Evolutionary conservation across 2,113 vertebrate species (phyloP).

Genomic region (Taurulus bubalis): DNA sequence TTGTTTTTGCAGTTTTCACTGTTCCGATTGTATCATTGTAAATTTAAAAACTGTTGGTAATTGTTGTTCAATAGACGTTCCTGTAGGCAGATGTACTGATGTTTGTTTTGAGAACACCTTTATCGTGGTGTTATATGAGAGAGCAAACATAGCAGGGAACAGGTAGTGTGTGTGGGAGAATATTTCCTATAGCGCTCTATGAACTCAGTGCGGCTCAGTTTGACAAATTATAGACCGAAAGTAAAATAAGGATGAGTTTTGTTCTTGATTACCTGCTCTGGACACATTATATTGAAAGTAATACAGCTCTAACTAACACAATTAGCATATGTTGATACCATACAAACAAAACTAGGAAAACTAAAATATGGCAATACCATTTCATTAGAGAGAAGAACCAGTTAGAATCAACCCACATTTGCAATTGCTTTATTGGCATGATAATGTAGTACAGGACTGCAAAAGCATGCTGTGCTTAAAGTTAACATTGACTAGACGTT

Average conservation of each 20-base stretch:
- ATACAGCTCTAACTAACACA: too few species aligned
- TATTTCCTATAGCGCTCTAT: too few species aligned
- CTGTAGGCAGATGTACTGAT: background rate
- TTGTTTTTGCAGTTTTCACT: slow-evolving; percentile 34
- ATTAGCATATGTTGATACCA: background rate
- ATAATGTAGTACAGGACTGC: too few species aligned
- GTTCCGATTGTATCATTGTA: background rate
- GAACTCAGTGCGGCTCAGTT: background rate
- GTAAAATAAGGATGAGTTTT: too few species aligned
- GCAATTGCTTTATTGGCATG: too few species aligned
- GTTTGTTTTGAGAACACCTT: background rate
- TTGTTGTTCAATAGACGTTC: background rate
- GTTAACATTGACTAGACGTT: too few species aligned
- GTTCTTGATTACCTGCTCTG: too few species aligned
- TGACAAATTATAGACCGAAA: background rate
- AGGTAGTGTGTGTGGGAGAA: too few species aligned
- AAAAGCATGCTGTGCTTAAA: background rate
- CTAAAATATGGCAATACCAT: background rate
- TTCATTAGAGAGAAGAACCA: background rate
- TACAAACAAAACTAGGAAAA: background rate
- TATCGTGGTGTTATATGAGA: background rate
- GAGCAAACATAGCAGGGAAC: background rate
- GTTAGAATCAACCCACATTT: background rate
- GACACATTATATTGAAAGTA: too few species aligned
- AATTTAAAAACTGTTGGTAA: background rate